Base-by-base conservation (phyloP, 1,140 invertebrate species). In the Ostrea denselamellosa region DNA sequence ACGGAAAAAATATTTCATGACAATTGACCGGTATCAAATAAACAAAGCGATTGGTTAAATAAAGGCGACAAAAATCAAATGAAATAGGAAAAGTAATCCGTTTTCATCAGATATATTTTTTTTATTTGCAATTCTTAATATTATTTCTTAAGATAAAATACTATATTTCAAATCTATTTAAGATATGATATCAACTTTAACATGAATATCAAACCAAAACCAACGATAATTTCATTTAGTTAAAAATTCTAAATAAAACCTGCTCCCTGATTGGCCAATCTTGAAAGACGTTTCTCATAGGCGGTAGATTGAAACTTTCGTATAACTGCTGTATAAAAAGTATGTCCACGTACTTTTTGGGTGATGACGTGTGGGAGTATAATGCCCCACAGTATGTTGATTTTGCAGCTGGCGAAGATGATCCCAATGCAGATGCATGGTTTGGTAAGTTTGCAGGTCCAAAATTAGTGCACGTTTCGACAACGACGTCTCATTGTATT, bases 341-440 rank as follows among this genome's bases (percentile, higher is more conserved):
- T 54, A 62, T 82, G 71, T 44, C 34, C 51, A 82, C 85, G 83
- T 65, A 87, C 53, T 87, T 90, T 25, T 85, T 88, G 12, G 87
- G 83, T 8, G 90, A 90, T 56, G 62, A 89, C 19, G 85, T 86
- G 19, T 94, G 93, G 91, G 92, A 93, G 54, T 93, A 91, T 83
- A 92, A 93, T 86, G 91, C 90, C 54, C 94, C 94, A 12, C 93
- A 94, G 84, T 94, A 91, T 90, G 91, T 93, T 22, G 93, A 94
- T 90, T 94, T 94, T 90, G 90, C 89, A 8, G 86, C 86, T 10
- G 89, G 84, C 34, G 77, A 90, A 17, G 86, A 91, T 25, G 91
- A 92, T 34, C 90, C 91, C 62, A 87, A 91, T 22, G 92, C 90
- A 14, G 93, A 94, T 83, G 85, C 86, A 83, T 93, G 91, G 88